phyloP scores from a whole-genome alignment of 2,888 invertebrate species.

The Spodoptera picta region DNA sequence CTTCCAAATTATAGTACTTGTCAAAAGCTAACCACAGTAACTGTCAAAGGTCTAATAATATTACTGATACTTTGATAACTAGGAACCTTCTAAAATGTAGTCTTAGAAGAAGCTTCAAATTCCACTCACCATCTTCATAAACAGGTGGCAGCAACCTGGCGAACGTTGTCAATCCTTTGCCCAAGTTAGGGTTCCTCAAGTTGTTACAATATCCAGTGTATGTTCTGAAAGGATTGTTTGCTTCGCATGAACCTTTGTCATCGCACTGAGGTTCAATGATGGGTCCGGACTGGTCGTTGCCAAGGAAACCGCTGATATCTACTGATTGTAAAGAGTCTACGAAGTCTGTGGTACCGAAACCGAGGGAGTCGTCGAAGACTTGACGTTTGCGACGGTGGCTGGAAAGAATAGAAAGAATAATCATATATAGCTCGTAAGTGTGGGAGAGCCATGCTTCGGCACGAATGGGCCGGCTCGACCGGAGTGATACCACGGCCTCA shows the following conservation, averaged over 20 bases:
- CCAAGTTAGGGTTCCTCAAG: constrained; percentile 93
- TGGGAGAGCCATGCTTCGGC: too few species aligned
- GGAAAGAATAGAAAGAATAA: constrained; percentile 36
- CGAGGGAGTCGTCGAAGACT: constrained; percentile 89
- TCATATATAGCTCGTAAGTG: too few species aligned
- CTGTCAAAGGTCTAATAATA: too few species aligned
- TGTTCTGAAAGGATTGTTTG: constrained; percentile 91
- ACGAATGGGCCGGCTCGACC: too few species aligned
- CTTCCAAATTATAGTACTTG: too few species aligned
- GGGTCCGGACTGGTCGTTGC: constrained; percentile 88
- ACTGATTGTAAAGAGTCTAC: constrained; percentile 94
- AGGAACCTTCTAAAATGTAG: too few species aligned
- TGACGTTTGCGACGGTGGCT: constrained; percentile 92
- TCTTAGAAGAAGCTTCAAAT: too few species aligned
- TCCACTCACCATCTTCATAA: constrained; percentile 93
- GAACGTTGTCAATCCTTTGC: constrained; percentile 95
- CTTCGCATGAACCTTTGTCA: constrained; percentile 92
- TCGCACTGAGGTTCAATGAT: constrained; percentile 92
- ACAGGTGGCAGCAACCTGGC: constrained; percentile 94
- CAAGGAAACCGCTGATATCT: constrained; percentile 92
- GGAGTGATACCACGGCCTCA: too few species aligned
- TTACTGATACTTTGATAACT: too few species aligned
- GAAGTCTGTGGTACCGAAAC: constrained; percentile 88
- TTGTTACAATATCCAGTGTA: constrained; percentile 97
- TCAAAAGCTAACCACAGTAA: too few species aligned